A percentile compares a stretch with the other conserved stretches of the same genome.
Evolutionary conservation across 92 coral and sea anemone species (phyloP).

Genomic region (Muricea muricata): DNA sequence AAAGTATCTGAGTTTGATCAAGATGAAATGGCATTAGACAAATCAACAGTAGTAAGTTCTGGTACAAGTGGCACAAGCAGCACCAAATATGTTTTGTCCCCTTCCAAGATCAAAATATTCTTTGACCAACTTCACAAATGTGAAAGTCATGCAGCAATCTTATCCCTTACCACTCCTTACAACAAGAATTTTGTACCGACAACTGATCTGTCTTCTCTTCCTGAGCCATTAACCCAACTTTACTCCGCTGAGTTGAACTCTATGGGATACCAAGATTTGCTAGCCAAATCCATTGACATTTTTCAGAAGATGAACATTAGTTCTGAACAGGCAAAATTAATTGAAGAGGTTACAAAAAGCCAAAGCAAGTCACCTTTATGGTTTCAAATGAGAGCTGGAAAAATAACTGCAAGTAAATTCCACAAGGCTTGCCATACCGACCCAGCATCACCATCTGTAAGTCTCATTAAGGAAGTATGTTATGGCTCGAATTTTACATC

Average conservation of each 20-base stretch:
- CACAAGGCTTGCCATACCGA: constrained; percentile 65
- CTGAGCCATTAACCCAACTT: constrained; percentile 23
- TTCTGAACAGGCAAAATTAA: constrained; percentile 17
- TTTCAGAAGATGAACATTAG: constrained; percentile 32
- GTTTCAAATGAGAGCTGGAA: constrained; percentile 58
- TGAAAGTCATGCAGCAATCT: constrained; percentile 52
- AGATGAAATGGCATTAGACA: not conserved
- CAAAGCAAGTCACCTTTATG: constrained; percentile 56
- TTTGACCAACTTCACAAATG: constrained; percentile 52
- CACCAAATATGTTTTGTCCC: constrained; percentile 33
- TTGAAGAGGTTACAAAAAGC: constrained; percentile 53
- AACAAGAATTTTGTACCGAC: constrained; percentile 40
- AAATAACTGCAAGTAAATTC: constrained; percentile 68
- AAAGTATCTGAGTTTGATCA: not conserved
- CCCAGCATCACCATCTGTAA: constrained; percentile 58
- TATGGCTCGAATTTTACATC: constrained; percentile 53
- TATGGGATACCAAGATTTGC: constrained; percentile 48
- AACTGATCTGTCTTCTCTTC: constrained; percentile 24
- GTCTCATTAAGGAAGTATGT: constrained; percentile 64
- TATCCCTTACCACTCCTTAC: constrained; percentile 64
- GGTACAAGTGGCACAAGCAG: not conserved
- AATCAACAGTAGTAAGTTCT: not conserved
- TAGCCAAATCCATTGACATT: constrained; percentile 35
- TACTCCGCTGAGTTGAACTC: constrained; percentile 31
- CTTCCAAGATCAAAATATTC: constrained; percentile 37